Percentiles rank a stretch among this genome's conserved stretches.
Evolutionary conservation across 2,888 invertebrate genomes (phyloP).

Genomic region (Chloroclysta siterata): DNA sequence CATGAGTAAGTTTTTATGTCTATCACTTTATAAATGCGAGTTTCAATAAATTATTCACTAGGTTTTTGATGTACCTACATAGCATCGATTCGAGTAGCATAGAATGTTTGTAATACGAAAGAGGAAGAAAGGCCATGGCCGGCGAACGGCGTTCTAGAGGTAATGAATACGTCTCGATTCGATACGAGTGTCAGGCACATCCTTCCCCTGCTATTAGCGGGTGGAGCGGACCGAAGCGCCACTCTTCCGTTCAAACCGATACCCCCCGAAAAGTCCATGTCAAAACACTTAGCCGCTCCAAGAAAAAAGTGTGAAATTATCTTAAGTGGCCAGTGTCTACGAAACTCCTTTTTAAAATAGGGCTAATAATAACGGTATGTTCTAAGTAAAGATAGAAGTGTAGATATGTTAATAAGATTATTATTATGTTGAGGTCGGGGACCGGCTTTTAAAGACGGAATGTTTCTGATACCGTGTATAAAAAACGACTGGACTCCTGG

Average conservation of each 20-base stretch:
- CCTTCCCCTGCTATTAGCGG: slow-evolving; percentile 58
- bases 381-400: slow-evolving; percentile 82
- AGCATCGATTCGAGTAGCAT: neutral
- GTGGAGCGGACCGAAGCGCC: slow-evolving; percentile 49
- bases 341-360: slow-evolving; percentile 74
- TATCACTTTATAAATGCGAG: too few species aligned
- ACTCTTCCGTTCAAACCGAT: slow-evolving; percentile 44
- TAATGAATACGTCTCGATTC: slow-evolving; percentile 74
- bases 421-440: slow-evolving; percentile 78
- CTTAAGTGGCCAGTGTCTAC: slow-evolving; percentile 76
- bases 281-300: slow-evolving; percentile 69
- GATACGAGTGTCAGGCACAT: slow-evolving; percentile 69
- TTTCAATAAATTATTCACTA: too few species aligned
- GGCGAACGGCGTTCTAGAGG: slow-evolving; percentile 36
- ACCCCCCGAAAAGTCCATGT: slow-evolving; percentile 57
- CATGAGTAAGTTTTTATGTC: too few species aligned
- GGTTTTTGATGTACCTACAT: too few species aligned
- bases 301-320: slow-evolving; percentile 81
- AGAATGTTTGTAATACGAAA: slow-evolving; percentile 28
- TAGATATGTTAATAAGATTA: slow-evolving; percentile 84
- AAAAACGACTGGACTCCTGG: slow-evolving; percentile 78
- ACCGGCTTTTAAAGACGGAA: slow-evolving; percentile 81
- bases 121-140: slow-evolving; percentile 36
- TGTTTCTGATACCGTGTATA: slow-evolving; percentile 82
- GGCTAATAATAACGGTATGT: slow-evolving; percentile 77